Evolutionary conservation across 1,140 invertebrate genomes (phyloP).

Genomic region (Carposina sasakii): DNA sequence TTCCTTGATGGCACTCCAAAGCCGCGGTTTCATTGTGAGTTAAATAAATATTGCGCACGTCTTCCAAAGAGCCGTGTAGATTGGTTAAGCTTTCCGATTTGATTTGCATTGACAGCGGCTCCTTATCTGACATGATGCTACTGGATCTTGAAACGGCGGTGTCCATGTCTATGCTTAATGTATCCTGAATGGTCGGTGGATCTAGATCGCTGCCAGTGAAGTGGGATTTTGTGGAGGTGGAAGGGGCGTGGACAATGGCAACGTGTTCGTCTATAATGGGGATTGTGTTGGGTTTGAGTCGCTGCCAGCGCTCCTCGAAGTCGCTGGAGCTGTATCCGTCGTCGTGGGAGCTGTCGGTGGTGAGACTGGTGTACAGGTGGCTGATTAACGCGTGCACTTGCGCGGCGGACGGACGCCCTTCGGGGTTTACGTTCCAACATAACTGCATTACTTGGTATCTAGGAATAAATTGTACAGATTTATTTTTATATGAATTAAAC

Average conservation of each 20-base stretch:
- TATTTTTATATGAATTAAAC: too few relatives aligned
- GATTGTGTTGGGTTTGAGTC: slow-evolving; percentile 76
- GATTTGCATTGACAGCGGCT: slow-evolving; percentile 54
- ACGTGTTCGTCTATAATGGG: slow-evolving; percentile 73
- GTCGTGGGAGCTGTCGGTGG: slow-evolving; percentile 33
- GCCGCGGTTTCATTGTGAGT: slow-evolving; percentile 54
- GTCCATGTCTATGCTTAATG: slow-evolving; percentile 53
- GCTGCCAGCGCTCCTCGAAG: slow-evolving; percentile 81
- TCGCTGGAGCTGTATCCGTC: slow-evolving; percentile 65
- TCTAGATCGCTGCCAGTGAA: slow-evolving; percentile 49
- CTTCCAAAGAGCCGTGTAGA: slow-evolving; percentile 75
- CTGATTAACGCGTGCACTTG: slow-evolving; percentile 75
- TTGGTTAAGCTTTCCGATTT: slow-evolving; percentile 74
- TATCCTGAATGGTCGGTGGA: slow-evolving; percentile 38
- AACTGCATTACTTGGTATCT: slow-evolving; percentile 80
- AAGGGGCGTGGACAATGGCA: slow-evolving; percentile 53
- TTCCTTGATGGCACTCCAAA: slow-evolving; percentile 57
- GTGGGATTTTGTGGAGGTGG: slow-evolving; percentile 44
- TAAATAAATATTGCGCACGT: slow-evolving; percentile 64
- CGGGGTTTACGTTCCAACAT: slow-evolving; percentile 73
- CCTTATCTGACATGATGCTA: slow-evolving; percentile 63
- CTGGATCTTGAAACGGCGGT: slow-evolving; percentile 59
- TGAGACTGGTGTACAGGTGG: slow-evolving; percentile 70
- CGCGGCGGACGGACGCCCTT: slow-evolving; percentile 55
- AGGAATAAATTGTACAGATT: too few relatives aligned